Conservation (phyloP, 1,140 invertebrate species). For the Sitodiplosis mosellana region DNA sequence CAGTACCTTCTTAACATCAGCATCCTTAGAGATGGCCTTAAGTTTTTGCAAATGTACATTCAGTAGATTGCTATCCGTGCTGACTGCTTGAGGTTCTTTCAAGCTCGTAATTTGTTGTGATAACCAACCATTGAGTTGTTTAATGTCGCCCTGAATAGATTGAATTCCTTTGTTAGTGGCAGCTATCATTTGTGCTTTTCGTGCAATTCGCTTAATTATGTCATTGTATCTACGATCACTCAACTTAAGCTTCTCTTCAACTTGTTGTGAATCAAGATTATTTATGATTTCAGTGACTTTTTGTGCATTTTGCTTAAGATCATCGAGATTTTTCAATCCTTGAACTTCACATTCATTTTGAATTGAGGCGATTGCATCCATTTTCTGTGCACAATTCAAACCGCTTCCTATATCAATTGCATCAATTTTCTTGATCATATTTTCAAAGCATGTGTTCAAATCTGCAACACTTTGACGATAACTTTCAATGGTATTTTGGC, state of each 20-base stretch:
- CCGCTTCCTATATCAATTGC: slow-evolving; percentile 63
- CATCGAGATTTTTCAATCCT: slow-evolving; percentile 43
- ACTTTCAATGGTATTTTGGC: slow-evolving; percentile 57
- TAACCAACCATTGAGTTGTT: slow-evolving; percentile 61
- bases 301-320: slow-evolving; percentile 43
- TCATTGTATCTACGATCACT: slow-evolving; percentile 67
- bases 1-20: slow-evolving; percentile 63
- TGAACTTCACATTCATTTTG: slow-evolving; percentile 46
- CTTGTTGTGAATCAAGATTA: slow-evolving; percentile 73
- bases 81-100: slow-evolving; percentile 42
- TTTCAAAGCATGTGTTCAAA: slow-evolving; percentile 63
- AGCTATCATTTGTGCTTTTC: slow-evolving; percentile 63
- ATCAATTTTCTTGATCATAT: slow-evolving; percentile 56
- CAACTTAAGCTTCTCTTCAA: slow-evolving; percentile 74
- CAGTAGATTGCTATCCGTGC: slow-evolving; percentile 52
- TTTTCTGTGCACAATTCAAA: slow-evolving; percentile 62
- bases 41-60: slow-evolving; percentile 50
- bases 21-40: slow-evolving; percentile 60
- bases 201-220: slow-evolving; percentile 60
- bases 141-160: slow-evolving; percentile 51
- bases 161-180: slow-evolving; percentile 63
- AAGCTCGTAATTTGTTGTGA: slow-evolving; percentile 50
- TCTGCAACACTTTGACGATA: slow-evolving; percentile 56
- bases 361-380: slow-evolving; percentile 47
- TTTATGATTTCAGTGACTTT: slow-evolving; percentile 62